Evolutionary conservation across 2,888 invertebrate genomes (phyloP), one percentile per base, ranked within the genome.

Genomic region (Bellardia pandia): DNA sequence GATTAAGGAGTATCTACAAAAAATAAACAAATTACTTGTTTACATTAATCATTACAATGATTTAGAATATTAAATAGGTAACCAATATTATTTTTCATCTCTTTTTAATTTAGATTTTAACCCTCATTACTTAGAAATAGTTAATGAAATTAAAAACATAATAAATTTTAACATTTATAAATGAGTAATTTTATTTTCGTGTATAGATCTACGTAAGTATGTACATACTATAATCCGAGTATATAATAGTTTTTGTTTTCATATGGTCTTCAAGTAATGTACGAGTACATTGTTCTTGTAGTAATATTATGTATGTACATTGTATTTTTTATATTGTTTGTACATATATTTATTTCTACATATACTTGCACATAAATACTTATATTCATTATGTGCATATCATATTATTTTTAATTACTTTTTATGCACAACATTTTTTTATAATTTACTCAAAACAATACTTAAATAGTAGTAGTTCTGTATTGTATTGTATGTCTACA

Each of bases 321-420:
- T 51, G 45, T 45, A 45, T 51, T 23, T 23, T 23, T 23, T 23
- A 23, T 23, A 23, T 23, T 23, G 23, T 23, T 23, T n/a, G 51
- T 45, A 45, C 14, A 4, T 51, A 51, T 14, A 51, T 51, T 45
- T 45, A n/a, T 56, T 56, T 13, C 23, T 30, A 13, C 30, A 58
- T 58, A 30, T 23, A 56, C 8, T 1, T 56, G 3, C 23, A 56
- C 8, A 9, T 16, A 23, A 2, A 56, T 16, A 56, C 23, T 23
- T 58, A 58, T 64, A 90, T 6, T 37, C 6, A 37, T 37, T 90
- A 77, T 88, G 88, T 88, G 48, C 9, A 30, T 33, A 74, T 60
- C 51, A 66, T 37, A 45, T 62, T 72, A 56, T 48, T 77, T 64
- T 71, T 45, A 58, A 64, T 53, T 82, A 72, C 66, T 62, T 78